Evolutionary conservation across 2,797 vertebrate genomes (phyloP), one percentile per base, ranked within the genome.

Genomic region (Siniperca undulata): DNA sequence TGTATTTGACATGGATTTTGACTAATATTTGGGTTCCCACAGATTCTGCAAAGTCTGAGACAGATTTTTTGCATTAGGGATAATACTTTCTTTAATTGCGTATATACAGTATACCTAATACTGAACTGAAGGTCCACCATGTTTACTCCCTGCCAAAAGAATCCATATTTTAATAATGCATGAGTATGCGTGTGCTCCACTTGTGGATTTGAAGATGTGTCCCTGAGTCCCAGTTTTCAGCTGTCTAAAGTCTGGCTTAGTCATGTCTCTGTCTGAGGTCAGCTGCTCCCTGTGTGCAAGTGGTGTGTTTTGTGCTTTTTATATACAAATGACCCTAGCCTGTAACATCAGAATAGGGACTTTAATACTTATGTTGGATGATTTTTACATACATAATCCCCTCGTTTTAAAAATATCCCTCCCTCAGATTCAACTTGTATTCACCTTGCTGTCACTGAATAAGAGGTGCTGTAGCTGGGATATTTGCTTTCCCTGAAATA

Each of bases 1-100:
- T 86, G 66, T 87, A 92, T 93, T 91, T 90, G 90, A 91, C 88
- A 90, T 77, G 82, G 70, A 83, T 56, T 79, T 77, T 81, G 84
- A 80, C 68, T 84, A 19, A 61, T 80, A 40, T 44, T 73, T 91
- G 56, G 8, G 20, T 86, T 84, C 11, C n/a, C 34, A 67, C n/a
- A 19, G 38, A 70, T 67, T 62, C 8, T 60, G 5, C 9, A 36
- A 46, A 27, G 34, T 19, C 24, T 22, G 52, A 65, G 17, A 52
- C 27, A 24, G 20, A 11, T 38, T 73, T 66, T 53, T 58, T 62
- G 19, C 17, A 36, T 11, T 53, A 13, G n/a, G 19, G 22, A 40
- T 24, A 4, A 48, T 61, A 55, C 2, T 16, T 36, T 1, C n/a
- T 44, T 34, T 40, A 13, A 14, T 38, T 64, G 4, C 50, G 2